Percentiles rank a stretch among this genome's conserved stretches.
phyloP scores from a whole-genome alignment of 2,797 vertebrate genomes.

The Falco biarmicus region DNA sequence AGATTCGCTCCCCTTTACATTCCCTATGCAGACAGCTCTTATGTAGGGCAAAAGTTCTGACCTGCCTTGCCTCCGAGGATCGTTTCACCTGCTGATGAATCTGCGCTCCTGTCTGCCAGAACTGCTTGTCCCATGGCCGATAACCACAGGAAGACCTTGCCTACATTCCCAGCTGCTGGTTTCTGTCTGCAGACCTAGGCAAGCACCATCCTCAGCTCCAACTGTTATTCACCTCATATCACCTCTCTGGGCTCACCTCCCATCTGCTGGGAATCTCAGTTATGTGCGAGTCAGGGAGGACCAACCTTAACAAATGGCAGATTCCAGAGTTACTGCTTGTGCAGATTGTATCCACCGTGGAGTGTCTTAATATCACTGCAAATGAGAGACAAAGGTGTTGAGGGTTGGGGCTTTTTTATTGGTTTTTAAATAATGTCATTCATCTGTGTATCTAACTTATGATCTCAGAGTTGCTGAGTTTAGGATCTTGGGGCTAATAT shows the following conservation, averaged over 20 bases:
- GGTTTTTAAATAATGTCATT: neutral
- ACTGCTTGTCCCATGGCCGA: neutral
- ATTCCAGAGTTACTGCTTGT: neutral
- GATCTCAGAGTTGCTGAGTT: neutral
- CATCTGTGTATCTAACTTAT: neutral
- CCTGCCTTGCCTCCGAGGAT: conserved; percentile 9
- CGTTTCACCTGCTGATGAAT: neutral
- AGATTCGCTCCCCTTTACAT: neutral
- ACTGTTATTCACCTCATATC: neutral
- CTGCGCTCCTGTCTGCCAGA: conserved; percentile 36
- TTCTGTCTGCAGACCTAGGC: conserved; percentile 43
- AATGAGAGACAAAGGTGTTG: neutral
- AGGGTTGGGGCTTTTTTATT: neutral
- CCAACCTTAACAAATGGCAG: neutral
- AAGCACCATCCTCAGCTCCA: neutral
- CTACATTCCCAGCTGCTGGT: conserved; percentile 51
- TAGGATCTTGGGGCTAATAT: neutral
- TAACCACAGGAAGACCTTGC: conserved; percentile 5
- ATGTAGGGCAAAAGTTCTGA: conserved; percentile 1
- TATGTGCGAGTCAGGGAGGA: neutral
- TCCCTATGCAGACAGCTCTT: neutral
- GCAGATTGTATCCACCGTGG: fast-evolving
- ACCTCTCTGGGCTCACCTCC: conserved; percentile 18
- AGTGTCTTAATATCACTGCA: fast-evolving
- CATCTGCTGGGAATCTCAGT: neutral